These are phyloP conservation scores for Euplagia quadripunctaria DNA, from an alignment of 2,888 invertebrate genomes.

Conservation along the genomic window DNA sequence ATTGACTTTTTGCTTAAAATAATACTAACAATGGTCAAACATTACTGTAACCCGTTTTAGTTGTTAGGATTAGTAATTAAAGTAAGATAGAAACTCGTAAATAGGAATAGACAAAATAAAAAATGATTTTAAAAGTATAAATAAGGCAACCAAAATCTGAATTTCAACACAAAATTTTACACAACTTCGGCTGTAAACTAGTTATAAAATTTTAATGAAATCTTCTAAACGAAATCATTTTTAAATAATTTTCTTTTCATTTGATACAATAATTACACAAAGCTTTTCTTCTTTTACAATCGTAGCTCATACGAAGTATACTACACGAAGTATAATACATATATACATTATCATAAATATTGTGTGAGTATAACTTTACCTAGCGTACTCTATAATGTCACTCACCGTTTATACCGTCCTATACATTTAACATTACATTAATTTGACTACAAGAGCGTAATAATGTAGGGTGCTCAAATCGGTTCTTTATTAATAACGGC, in stretches of 20 bases:
- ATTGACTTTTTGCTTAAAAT: too few relatives aligned
- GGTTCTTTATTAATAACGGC: slow-evolving; percentile 1
- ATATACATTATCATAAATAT: too few relatives aligned
- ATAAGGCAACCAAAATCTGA: too few relatives aligned
- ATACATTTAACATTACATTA: background rate
- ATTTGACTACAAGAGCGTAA: background rate
- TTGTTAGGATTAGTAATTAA: too few relatives aligned
- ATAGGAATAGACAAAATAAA: background rate
- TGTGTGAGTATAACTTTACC: background rate
- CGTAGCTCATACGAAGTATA: background rate
- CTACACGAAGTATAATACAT: too few relatives aligned
- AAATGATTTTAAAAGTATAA: background rate
- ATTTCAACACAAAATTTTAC: too few relatives aligned
- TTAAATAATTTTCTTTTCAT: background rate
- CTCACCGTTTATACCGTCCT: background rate
- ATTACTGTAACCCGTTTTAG: too few relatives aligned
- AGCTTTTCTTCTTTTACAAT: background rate
- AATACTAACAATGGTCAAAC: too few relatives aligned
- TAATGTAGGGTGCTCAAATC: background rate
- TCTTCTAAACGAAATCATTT: background rate
- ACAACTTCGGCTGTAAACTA: too few relatives aligned
- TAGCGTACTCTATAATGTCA: background rate
- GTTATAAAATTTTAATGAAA: background rate
- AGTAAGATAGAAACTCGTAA: too few relatives aligned
- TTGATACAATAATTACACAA: background rate